Evolutionary conservation across 2,113 vertebrate genomes (phyloP).

Genomic region (Crotalus tigris): DNA sequence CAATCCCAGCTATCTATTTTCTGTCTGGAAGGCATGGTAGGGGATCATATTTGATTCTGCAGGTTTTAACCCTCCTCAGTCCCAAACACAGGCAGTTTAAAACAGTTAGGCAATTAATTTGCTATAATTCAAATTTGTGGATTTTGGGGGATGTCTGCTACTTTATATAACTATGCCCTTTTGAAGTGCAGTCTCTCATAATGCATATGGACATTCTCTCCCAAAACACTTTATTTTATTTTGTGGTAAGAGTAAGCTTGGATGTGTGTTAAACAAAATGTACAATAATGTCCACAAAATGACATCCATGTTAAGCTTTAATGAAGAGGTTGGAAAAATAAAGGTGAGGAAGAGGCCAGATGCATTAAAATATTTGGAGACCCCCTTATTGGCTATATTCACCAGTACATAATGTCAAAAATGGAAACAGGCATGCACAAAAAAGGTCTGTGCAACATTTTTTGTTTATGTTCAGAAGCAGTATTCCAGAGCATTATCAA

Average conservation of each 20-base stretch:
- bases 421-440: neutral
- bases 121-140: neutral
- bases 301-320: neutral
- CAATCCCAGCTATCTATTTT: slow-evolving; percentile 48
- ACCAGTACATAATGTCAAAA: neutral
- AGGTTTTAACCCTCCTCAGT: slow-evolving; percentile 20
- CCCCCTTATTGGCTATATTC: neutral
- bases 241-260: neutral
- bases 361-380: neutral
- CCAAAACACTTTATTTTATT: neutral
- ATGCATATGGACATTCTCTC: neutral
- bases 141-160: neutral
- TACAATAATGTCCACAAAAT: neutral
- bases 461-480: neutral
- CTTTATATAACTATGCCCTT: neutral
- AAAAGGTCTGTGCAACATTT: neutral
- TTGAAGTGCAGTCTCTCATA: neutral
- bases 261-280: neutral
- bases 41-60: slow-evolving; percentile 20
- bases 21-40: neutral
- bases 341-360: neutral
- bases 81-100: neutral
- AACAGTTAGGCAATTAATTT: neutral
- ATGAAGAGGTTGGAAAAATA: neutral
- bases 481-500: neutral